Evolutionary conservation across 1,140 invertebrate genomes (phyloP), one percentile per base, ranked within the genome.

Genomic region (Drosophila hydei): DNA sequence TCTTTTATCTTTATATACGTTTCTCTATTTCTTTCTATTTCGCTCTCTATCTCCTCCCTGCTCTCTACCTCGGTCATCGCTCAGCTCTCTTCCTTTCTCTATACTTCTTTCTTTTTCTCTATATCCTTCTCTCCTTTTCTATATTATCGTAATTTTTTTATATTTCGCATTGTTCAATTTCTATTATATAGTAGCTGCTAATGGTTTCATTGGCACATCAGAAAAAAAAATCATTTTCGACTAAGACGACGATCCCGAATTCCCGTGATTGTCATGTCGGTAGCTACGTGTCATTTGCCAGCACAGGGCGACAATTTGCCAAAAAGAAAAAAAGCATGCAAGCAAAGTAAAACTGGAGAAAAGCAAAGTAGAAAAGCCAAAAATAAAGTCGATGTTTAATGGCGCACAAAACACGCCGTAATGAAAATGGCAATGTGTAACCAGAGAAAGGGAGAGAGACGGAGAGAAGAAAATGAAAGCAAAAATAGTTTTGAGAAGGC

Each of bases 321-420:
- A 65, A 67, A 18, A 33, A 25, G 2, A 11, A 11, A 19, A 58
- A 6, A 19, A n/a, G 11, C 4, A 6, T 5, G 21, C 42, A 3
- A 16, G 33, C 16, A 43, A 12, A 21, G 23, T 8, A 42, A 16
- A 14, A 16, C 1, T 14, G 11, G 38, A 0, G 16, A 14, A 8
- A 16, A 16, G 38, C 14, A 61, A 45, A 70, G 43, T 16, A 27
- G n/a, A 23, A 42, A 56, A 64, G 25, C 52, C 54, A 65, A 65
- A 65, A 72, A 58, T 72, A 65, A 72, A 72, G 69, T 72, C 69
- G 5, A 67, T 72, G 69, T 72, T 72, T 67, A 72, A 72, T 72
- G 69, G 62, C 30, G 69, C 62, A 67, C 62, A 67, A 72, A 72
- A 72, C 62, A 72, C 62, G 69, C 45, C 52, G 61, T 65, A 71